Conservation (phyloP, 2,113 vertebrate species). For the Atrichornis clamosus region DNA sequence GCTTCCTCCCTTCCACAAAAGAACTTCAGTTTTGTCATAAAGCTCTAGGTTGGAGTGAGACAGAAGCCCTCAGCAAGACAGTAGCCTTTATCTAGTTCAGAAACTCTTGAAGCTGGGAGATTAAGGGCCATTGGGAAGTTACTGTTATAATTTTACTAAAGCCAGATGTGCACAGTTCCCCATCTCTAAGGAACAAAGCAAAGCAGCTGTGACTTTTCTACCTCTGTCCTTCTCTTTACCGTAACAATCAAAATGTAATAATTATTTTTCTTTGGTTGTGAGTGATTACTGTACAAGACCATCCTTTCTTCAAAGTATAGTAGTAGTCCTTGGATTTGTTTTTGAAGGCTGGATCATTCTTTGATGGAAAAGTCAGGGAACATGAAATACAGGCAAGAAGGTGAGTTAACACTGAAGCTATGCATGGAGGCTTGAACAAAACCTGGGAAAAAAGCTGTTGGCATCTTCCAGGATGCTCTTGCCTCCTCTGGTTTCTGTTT, state of each 20-base stretch:
- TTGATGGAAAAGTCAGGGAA: not conserved
- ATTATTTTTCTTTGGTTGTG: not conserved
- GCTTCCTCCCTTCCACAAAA: not conserved
- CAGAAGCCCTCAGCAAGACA: not conserved
- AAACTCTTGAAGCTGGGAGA: not conserved
- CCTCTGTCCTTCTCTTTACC: not conserved
- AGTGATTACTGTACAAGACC: not conserved
- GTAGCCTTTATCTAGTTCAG: not conserved
- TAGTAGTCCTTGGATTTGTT: not conserved
- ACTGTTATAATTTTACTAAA: not conserved
- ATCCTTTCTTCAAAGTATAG: not conserved
- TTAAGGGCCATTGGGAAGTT: not conserved
- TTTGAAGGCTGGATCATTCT: not conserved
- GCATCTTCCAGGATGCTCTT: not conserved
- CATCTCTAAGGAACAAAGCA: not conserved
- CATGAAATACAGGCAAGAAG: not conserved
- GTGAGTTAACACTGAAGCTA: not conserved
- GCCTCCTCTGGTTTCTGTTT: not conserved
- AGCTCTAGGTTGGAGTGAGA: not conserved
- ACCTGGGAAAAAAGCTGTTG: not conserved
- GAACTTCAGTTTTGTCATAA: not conserved
- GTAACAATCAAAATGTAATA: not conserved
- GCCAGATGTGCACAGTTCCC: not conserved
- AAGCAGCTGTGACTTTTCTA: not conserved
- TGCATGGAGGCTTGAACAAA: not conserved